Conservation (phyloP, 2,797 vertebrate genomes). For the Hipposideros larvatus region DNA sequence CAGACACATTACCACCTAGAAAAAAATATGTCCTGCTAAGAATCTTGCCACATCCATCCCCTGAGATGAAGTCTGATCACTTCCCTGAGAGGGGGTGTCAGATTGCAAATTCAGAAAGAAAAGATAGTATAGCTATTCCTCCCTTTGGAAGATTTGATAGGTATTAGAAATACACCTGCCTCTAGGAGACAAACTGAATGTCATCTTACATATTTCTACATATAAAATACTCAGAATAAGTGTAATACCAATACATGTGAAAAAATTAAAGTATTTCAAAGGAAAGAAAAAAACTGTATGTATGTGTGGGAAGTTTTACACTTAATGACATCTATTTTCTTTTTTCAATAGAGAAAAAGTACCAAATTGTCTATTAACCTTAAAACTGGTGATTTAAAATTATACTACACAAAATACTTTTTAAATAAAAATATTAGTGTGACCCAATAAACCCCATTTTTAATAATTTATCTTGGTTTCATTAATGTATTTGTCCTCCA, state of each 20-base stretch:
- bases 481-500: not conserved
- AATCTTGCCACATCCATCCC: not conserved
- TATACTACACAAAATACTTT: not conserved
- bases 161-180: not conserved
- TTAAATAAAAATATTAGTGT: not conserved
- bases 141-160: not conserved
- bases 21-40: not conserved
- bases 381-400: not conserved
- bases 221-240: not conserved
- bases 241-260: not conserved
- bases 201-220: not conserved
- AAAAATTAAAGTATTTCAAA: not conserved
- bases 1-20: not conserved
- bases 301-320: not conserved
- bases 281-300: not conserved
- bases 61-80: not conserved
- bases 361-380: not conserved
- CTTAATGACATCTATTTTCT: not conserved
- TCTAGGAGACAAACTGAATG: not conserved
- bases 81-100: not conserved
- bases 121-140: not conserved
- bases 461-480: not conserved
- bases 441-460: not conserved
- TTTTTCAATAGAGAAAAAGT: not conserved
- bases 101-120: not conserved